Conservation (phyloP, 1,140 invertebrate species). For the Ylistrum balloti region DNA sequence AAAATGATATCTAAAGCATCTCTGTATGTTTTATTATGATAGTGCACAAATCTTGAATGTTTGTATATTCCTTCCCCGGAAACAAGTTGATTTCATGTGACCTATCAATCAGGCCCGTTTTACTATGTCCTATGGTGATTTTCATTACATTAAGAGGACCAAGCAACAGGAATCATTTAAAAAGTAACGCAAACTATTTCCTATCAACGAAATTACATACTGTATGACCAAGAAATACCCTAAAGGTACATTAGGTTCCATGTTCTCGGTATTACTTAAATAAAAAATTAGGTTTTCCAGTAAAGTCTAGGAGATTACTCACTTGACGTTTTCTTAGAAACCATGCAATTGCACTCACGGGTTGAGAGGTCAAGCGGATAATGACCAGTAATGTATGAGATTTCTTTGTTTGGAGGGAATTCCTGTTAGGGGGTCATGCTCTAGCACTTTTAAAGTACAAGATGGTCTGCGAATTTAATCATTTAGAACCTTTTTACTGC, state of each 20-base stretch:
- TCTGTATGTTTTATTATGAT: too few species aligned
- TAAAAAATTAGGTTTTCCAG: not conserved
- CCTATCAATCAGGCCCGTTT: too few species aligned
- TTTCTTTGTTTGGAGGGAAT: not conserved
- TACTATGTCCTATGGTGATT: too few species aligned
- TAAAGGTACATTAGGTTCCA: not conserved
- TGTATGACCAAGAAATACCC: not conserved
- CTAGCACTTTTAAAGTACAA: not conserved
- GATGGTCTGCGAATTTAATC: slow-evolving; percentile 8
- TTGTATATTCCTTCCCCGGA: too few species aligned
- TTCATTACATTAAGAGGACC: too few species aligned
- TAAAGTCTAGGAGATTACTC: not conserved
- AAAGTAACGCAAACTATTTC: too few species aligned
- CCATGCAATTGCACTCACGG: not conserved
- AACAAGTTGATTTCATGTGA: too few species aligned
- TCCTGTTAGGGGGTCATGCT: not conserved
- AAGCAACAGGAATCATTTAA: too few species aligned
- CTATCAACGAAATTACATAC: too few species aligned
- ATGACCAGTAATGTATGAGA: not conserved
- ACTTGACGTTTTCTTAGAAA: not conserved
- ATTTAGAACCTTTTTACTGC: not conserved
- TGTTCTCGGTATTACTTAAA: not conserved
- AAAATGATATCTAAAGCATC: too few species aligned
- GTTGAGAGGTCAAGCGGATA: slow-evolving; percentile 34
- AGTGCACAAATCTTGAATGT: too few species aligned